phyloP scores from a whole-genome alignment of 2,113 vertebrate genomes.

The Acanthisitta chloris region DNA sequence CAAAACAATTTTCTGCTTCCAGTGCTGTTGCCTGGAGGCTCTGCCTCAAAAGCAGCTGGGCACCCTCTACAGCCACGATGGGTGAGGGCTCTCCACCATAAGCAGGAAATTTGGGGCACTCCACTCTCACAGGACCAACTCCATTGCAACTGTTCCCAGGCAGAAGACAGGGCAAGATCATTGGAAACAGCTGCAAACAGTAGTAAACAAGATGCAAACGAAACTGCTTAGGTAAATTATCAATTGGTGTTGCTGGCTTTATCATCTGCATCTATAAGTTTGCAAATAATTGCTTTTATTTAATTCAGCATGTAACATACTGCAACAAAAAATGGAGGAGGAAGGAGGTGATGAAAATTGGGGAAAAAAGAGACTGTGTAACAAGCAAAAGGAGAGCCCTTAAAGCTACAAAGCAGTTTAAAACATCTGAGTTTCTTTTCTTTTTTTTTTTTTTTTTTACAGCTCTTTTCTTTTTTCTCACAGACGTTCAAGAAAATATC shows the following conservation, averaged over 20 bases:
- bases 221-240: constrained; percentile 38
- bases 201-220: constrained; percentile 38
- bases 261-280: not conserved
- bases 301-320: not conserved
- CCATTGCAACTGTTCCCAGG: not conserved
- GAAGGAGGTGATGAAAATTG: not conserved
- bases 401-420: not conserved
- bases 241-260: constrained; percentile 25
- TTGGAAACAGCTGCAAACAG: constrained; percentile 15
- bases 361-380: not conserved
- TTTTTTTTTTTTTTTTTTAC: not conserved
- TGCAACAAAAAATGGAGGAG: not conserved
- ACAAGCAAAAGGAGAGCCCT: not conserved
- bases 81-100: not conserved
- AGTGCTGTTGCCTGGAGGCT: not conserved
- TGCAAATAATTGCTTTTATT: constrained; percentile 22
- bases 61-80: not conserved
- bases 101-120: not conserved
- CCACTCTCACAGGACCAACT: not conserved
- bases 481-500: not conserved
- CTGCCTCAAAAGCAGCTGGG: not conserved
- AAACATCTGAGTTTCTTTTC: not conserved
- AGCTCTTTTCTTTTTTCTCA: not conserved
- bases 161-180: not conserved
- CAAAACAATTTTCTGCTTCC: constrained; percentile 26